Base-by-base conservation (phyloP, 2,113 vertebrate species). In the Calonectris borealis region DNA sequence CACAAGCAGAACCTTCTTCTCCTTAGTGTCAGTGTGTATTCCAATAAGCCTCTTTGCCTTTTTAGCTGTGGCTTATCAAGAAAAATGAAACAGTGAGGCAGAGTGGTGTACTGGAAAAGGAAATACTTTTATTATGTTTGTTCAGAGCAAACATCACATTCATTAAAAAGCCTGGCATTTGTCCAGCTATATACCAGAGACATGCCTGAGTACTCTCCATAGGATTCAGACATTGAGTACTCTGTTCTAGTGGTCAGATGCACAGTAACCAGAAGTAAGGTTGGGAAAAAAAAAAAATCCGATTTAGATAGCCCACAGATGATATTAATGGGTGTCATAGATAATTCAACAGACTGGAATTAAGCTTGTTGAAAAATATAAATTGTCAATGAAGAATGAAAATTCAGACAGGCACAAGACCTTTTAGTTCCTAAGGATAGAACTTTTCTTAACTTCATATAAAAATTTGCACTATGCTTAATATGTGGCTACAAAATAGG, bases 241-340 rank as follows among this genome's bases (percentile, higher is more conserved):
- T 64, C 89, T 65, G 3, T 61, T 90, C 55, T 38, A 40, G 17
- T 29, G 29, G 9, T 78, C 34, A 57, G 18, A 32, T 20, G 6
- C 5, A 65, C 11, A 13, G 8, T 27, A 48, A 5, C 0, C 3
- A 9, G 6, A 60, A 42, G 17, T 12, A 75, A 79, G 1, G 1
- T 25, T 8, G 3, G 44, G 44, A 7, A 34, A 51, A 22, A 65
- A 62, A 24, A 12, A 16, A 17, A 6, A 26, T 36, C 5, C 1
- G 0, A 27, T 68, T 83, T 81, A 42, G 3, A 31, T 66, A 64
- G 6, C 15, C 7, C n/a, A 29, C 22, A 84, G 9, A n/a, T 58
- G 0, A 25, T 40, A 76, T 60, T 57, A 68, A 16, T 38, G 10
- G 9, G 6, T 76, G 32, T n/a, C 38, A 44, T 2, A 55, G 15